phyloP scores from a whole-genome alignment of 1,140 invertebrate genomes.

The Cyphomyrmex costatus region DNA sequence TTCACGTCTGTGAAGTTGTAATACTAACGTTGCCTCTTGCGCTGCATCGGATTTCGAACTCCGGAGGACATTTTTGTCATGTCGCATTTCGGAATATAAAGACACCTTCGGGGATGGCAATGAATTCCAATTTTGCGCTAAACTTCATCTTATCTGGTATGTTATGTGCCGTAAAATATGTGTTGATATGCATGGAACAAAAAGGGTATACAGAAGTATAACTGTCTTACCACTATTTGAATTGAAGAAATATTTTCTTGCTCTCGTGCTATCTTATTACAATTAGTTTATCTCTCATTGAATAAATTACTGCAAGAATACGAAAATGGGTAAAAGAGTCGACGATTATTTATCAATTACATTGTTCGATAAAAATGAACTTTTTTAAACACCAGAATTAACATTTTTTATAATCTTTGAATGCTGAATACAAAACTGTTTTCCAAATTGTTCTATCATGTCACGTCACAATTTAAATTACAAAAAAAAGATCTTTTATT shows the following conservation, averaged over 20 bases:
- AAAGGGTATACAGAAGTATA: not conserved
- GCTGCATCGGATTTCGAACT: slow-evolving; percentile 40
- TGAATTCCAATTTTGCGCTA: slow-evolving; percentile 42
- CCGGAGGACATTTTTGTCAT: slow-evolving; percentile 38
- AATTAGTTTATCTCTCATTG: not conserved
- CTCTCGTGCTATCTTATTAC: not conserved
- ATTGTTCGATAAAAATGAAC: too few relatives aligned
- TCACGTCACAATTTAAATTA: too few relatives aligned
- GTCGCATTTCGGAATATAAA: slow-evolving; percentile 45
- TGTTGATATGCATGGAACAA: not conserved
- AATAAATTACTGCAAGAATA: not conserved
- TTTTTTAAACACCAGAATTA: too few relatives aligned
- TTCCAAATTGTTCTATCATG: too few relatives aligned
- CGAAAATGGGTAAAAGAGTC: not conserved
- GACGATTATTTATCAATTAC: too few relatives aligned
- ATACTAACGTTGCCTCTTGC: slow-evolving; percentile 39
- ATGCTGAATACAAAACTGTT: too few relatives aligned
- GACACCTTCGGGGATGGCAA: slow-evolving; percentile 31
- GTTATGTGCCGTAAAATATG: not conserved
- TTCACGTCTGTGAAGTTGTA: slow-evolving; percentile 53
- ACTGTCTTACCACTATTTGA: not conserved
- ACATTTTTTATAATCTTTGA: too few relatives aligned
- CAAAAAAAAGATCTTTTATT: too few relatives aligned
- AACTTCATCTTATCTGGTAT: not conserved
- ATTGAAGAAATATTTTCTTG: not conserved